Evolutionary conservation across 2,888 invertebrate genomes (phyloP).

Genomic region (Noctua comes): DNA sequence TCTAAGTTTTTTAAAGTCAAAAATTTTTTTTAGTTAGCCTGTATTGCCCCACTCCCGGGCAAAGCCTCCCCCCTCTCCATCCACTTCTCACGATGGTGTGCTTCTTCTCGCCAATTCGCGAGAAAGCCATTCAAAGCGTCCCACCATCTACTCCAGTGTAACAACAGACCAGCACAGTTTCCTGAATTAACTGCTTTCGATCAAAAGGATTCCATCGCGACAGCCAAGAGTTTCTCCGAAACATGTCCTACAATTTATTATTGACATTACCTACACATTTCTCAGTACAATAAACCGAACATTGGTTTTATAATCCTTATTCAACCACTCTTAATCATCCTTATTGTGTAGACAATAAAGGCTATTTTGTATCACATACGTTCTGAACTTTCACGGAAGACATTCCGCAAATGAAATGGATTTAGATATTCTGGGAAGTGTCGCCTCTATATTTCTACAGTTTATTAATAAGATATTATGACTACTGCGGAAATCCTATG

Average conservation of each 20-base stretch:
- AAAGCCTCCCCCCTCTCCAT: not conserved
- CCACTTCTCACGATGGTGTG: not conserved
- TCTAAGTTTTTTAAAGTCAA: not conserved
- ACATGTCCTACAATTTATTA: constrained; percentile 72
- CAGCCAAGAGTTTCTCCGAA: constrained; percentile 58
- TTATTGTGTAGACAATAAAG: constrained; percentile 36
- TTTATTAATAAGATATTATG: constrained; percentile 64
- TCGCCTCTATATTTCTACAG: constrained; percentile 65
- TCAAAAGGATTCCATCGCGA: constrained; percentile 50
- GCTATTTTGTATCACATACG: constrained; percentile 39
- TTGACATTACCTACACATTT: constrained; percentile 71
- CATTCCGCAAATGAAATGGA: constrained; percentile 73
- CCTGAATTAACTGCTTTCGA: constrained; percentile 26
- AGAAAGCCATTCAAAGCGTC: not conserved
- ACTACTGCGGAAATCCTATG: constrained; percentile 51
- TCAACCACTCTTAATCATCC: constrained; percentile 57
- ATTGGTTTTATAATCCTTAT: constrained; percentile 64
- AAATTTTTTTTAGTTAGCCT: not conserved
- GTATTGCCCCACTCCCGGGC: not conserved
- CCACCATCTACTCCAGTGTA: not conserved
- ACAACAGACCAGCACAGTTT: constrained; percentile 7
- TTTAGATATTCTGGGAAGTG: constrained; percentile 81
- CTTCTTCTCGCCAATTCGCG: not conserved
- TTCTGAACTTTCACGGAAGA: constrained; percentile 77
- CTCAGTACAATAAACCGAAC: constrained; percentile 71